These are phyloP conservation scores for Gryon sp. DNA, from an alignment of 1,140 invertebrate genomes.

Conservation along the genomic window DNA sequence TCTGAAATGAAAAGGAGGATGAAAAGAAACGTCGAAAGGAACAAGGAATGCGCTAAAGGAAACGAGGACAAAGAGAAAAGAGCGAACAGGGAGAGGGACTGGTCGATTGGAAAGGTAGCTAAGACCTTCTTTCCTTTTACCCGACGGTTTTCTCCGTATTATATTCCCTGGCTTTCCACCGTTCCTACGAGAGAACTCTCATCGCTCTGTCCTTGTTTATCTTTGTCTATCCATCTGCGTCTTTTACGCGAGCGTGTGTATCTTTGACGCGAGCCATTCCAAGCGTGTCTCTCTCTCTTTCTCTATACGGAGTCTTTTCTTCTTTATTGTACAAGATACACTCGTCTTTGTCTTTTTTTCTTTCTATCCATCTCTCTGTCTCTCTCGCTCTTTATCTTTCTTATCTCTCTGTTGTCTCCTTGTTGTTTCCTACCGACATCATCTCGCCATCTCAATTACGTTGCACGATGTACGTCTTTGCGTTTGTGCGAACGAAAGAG, in stretches of 20 bases:
- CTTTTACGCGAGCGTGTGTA: slow-evolving; percentile 1
- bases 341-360: no score
- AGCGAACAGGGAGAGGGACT: slow-evolving; percentile 35
- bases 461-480: slow-evolving; percentile 68
- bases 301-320: slow-evolving; percentile 27
- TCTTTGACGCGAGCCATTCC: slow-evolving; percentile 37
- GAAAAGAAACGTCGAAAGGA: slow-evolving; percentile 69
- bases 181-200: slow-evolving; percentile 60
- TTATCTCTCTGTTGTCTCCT: slow-evolving; percentile 5
- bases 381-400: slow-evolving; percentile 4
- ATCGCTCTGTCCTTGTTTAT: slow-evolving; percentile 20
- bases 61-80: slow-evolving; percentile 60
- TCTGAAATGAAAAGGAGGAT: slow-evolving; percentile 42
- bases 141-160: slow-evolving; percentile 73
- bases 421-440: slow-evolving; percentile 11
- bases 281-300: slow-evolving; percentile 42
- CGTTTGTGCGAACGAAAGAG: slow-evolving; percentile 44
- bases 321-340: no score
- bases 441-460: slow-evolving; percentile 71
- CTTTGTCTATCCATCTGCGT: slow-evolving; percentile 15
- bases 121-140: slow-evolving; percentile 74
- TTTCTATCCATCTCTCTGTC: slow-evolving; percentile 9
- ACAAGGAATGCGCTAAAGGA: slow-evolving; percentile 74
- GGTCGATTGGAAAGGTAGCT: slow-evolving; percentile 75
- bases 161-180: slow-evolving; percentile 71